A percentile compares a stretch with the other conserved stretches of the same genome.
These are phyloP conservation scores for Epistrophe eligans DNA, from an alignment of 2,888 invertebrate genomes.

Conservation along the genomic window DNA sequence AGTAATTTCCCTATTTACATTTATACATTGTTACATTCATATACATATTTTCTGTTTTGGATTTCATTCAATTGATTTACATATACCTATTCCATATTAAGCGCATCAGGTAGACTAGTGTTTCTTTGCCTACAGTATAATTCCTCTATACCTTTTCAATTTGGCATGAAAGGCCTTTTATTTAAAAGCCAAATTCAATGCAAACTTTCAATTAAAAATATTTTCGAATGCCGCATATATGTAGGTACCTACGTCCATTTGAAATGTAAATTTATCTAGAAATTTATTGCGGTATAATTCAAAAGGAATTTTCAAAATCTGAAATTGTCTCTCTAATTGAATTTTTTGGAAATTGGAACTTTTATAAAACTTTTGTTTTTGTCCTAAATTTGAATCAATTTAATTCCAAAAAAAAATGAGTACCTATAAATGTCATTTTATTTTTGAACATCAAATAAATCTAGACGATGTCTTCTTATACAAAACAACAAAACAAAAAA, in stretches of 20 bases:
- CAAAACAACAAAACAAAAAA: too few relatives aligned
- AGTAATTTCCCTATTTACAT: neutral
- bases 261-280: neutral
- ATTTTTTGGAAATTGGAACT: neutral
- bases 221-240: neutral
- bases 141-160: neutral
- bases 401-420: neutral
- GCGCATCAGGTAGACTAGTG: neutral
- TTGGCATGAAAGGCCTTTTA: neutral
- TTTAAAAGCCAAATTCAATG: neutral
- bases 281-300: neutral
- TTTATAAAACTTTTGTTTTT: neutral
- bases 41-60: neutral
- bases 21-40: too few relatives aligned
- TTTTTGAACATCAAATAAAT: neutral
- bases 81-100: neutral
- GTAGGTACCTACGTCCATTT: neutral
- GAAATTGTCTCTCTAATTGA: neutral
- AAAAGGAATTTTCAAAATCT: neutral
- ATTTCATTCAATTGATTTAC: neutral
- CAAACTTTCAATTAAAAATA: slow-evolving; percentile 2
- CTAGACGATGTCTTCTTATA: neutral
- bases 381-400: neutral
- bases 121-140: neutral
- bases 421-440: neutral